A percentile compares a stretch with the other conserved stretches of the same genome.
Evolutionary conservation across 2,113 vertebrate species (phyloP).

Genomic region (Strigops habroptila): DNA sequence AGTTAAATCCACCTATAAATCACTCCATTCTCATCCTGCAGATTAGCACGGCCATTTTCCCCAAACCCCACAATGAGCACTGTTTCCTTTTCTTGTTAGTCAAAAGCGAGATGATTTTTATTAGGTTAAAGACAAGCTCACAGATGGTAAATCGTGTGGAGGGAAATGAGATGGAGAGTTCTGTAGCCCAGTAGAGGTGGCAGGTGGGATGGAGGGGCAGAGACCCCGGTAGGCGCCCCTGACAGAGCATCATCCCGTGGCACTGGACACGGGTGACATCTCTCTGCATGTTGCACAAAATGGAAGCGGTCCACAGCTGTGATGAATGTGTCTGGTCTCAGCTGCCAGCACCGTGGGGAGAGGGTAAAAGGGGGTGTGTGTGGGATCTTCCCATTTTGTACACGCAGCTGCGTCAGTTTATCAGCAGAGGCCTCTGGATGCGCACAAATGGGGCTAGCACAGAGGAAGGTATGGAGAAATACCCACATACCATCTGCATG

Average conservation of each 20-base stretch:
- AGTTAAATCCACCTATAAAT: conserved; percentile 94
- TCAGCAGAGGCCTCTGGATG: background rate
- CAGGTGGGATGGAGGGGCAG: conserved; percentile 21
- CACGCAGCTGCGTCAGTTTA: background rate
- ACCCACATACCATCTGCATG: fast-evolving
- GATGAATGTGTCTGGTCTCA: background rate
- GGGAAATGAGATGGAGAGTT: conserved; percentile 84
- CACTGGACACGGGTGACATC: fast-evolving
- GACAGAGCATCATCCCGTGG: background rate
- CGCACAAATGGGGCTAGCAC: background rate
- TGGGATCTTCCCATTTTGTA: background rate
- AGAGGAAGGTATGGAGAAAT: background rate
- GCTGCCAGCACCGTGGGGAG: fast-evolving
- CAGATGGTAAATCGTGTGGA: conserved; percentile 86
- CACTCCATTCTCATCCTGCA: conserved; percentile 88
- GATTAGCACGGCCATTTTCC: conserved; percentile 95
- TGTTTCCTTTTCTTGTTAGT: conserved; percentile 95
- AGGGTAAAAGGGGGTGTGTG: fast-evolving
- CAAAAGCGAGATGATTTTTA: conserved; percentile 88
- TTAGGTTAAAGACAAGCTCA: conserved; percentile 88
- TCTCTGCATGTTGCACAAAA: background rate
- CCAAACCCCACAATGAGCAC: conserved; percentile 90
- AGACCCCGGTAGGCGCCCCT: background rate
- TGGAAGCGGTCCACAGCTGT: background rate
- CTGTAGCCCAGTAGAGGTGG: background rate